Evolutionary conservation across 2,797 vertebrate species (phyloP).

Genomic region (Dryobates pubescens): DNA sequence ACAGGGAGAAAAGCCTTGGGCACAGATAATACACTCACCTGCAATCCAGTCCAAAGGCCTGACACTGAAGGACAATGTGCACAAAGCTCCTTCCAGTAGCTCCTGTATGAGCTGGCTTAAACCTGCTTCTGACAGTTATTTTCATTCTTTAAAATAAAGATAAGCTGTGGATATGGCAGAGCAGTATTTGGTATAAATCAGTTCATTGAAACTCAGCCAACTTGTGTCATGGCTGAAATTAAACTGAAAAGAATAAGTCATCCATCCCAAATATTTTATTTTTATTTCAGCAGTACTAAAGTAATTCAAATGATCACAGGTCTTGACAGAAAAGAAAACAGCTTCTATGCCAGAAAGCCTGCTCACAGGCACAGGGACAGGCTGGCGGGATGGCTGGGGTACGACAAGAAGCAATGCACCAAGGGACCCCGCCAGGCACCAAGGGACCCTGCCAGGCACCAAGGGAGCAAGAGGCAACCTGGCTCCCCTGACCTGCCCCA

Average conservation of each 20-base stretch:
- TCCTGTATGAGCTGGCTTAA: neutral
- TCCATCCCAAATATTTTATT: neutral
- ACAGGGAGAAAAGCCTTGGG: neutral
- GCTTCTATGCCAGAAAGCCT: neutral
- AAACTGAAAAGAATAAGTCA: neutral
- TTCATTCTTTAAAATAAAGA: neutral
- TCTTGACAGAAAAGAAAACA: neutral
- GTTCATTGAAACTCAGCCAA: slow-evolving; percentile 16
- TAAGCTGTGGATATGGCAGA: neutral
- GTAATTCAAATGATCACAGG: neutral
- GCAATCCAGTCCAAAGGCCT: neutral
- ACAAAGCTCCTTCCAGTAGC: neutral
- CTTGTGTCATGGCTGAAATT: slow-evolving; percentile 28
- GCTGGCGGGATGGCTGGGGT: neutral
- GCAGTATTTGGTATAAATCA: slow-evolving; percentile 15
- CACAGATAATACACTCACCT: neutral
- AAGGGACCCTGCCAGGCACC: neutral
- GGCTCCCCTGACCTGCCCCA: neutral
- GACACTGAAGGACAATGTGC: neutral
- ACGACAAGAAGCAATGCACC: fast-evolving
- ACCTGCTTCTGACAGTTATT: neutral
- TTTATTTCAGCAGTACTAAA: slow-evolving; percentile 24
- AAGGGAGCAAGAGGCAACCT: neutral
- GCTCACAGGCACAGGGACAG: neutral
- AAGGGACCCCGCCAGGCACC: neutral